Base-by-base conservation (phyloP, 2,797 vertebrate species). In the Typhlichthys eigenmanni region DNA sequence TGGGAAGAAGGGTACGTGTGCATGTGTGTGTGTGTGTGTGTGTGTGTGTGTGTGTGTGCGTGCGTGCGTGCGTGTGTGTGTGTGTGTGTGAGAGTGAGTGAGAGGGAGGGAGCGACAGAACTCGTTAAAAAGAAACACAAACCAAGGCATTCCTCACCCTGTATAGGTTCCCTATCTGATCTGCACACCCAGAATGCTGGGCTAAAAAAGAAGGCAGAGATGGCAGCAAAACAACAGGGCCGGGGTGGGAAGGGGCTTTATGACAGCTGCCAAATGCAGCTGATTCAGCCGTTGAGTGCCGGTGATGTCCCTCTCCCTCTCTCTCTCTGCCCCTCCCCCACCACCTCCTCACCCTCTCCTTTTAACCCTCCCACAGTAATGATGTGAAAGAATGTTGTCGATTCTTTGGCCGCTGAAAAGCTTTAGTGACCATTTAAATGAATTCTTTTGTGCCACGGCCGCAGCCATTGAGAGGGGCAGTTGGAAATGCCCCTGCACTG, bases 301-400 rank as follows among this genome's bases (percentile, higher is more conserved):
- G 54, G 66, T 68, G 69, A 78, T 69, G 76, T 71, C 69, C 72
- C 46, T 29, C 34, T 47, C 47, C 60, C 60, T 19, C 59, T 69
- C 56, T 62, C 66, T 58, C 24, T 58, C 24, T 24, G 0, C 24
- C 12, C 19, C 38, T 32, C 60, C 13, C 66, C 69, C 72, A 68
- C 53, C 78, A 80, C 82, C 84, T 85, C 13, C 55, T 80, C 78
- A 71, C 80, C 86, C 85, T 82, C 86, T 89, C 87, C 80, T 80
- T 83, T 32, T 38, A 38, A 8, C 34, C 34, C 34, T 38, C 34
- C 34, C 34, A 38, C 78, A 66, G 85, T 92, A 92, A 93, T 92
- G 91, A 93, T 92, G 92, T 93, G 92, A 93, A 93, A 93, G 92
- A 93, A 93, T 93, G 92, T 91, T 88, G 90, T 91, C 88, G 85